These are phyloP conservation scores for Apeltes quadracus DNA, from an alignment of 2,113 vertebrate species.

Conservation along the genomic window DNA sequence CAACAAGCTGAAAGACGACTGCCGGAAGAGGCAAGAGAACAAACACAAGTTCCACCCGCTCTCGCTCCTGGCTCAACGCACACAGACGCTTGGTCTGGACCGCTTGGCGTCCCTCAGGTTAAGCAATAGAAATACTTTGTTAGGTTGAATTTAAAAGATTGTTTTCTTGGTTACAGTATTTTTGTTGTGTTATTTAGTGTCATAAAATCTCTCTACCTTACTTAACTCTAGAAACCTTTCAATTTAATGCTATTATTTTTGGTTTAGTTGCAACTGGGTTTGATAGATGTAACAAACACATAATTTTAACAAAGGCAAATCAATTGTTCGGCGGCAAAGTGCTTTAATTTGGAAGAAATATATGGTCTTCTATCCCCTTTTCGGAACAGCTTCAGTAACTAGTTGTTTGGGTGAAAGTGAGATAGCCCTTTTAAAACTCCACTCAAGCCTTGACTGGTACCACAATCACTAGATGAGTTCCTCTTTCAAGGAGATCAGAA, in stretches of 20 bases:
- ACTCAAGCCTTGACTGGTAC: not conserved
- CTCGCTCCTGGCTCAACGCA: not conserved
- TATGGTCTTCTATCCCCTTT: too few species aligned
- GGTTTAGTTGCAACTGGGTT: not conserved
- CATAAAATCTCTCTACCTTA: not conserved
- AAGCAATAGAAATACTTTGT: not conserved
- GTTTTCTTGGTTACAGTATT: not conserved
- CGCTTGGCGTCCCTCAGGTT: not conserved
- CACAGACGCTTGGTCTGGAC: not conserved
- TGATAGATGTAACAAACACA: not conserved
- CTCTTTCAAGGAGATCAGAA: not conserved
- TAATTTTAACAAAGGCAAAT: not conserved
- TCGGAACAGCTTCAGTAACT: not conserved
- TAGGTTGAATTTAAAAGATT: not conserved
- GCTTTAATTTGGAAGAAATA: not conserved
- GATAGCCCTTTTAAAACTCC: not conserved
- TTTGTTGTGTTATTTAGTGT: not conserved
- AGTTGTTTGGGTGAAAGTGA: not conserved
- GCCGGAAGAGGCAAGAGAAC: not conserved
- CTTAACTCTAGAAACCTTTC: not conserved
- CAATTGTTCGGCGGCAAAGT: not conserved
- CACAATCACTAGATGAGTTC: not conserved
- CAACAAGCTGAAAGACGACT: not conserved
- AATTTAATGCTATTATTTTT: not conserved
- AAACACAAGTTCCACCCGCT: not conserved